Evolutionary conservation across 2,888 invertebrate genomes (phyloP), one percentile per base, ranked within the genome.

Genomic region (Rhingia campestris): DNA sequence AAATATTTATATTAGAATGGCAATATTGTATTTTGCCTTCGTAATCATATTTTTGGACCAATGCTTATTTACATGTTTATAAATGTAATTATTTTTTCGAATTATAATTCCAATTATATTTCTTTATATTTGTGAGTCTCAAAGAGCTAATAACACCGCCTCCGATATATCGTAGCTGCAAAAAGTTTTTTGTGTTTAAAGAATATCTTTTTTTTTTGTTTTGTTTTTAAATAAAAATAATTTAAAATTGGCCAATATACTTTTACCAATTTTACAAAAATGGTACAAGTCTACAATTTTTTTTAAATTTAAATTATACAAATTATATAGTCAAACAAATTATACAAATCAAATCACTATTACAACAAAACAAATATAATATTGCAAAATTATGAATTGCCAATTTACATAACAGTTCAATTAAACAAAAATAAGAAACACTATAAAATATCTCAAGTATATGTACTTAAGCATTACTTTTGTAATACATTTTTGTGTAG

Each of bases 91-190:
- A 22, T 63, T 53, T 77, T 66, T 73, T 66, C 63, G 45, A 66
- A 64, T 54, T 69, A 53, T 67, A 63, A 56, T 66, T 80, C 84
- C 84, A 84, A 75, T 75, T 53, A 37, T 54, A 39, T 58, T 66
- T 80, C 47, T 22, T 70, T 70, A 74, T 74, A 47, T 59, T 80
- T 84, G 56, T 43, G 53, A 80, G 53, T 80, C 84, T 90, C 88
- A 90, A 79, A 90, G 90, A 66, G 90, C 90, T 91, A 90, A 88
- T 82, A 90, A 89, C 88, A 90, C 90, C 87, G 90, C 90, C 88
- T 90, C 90, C 88, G 89, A 89, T 88, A 90, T 90, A 89, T 90
- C 90, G 89, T 91, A 90, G 90, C 90, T 90, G 88, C 67, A 74
- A 70, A 76, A 63, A 73, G 63, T 69, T 69, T 53, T 69, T 61